These are phyloP conservation scores for Mesocentrotus franciscanus DNA, from an alignment of 53 echinoderm and acorn worm species.

Conservation along the genomic window DNA sequence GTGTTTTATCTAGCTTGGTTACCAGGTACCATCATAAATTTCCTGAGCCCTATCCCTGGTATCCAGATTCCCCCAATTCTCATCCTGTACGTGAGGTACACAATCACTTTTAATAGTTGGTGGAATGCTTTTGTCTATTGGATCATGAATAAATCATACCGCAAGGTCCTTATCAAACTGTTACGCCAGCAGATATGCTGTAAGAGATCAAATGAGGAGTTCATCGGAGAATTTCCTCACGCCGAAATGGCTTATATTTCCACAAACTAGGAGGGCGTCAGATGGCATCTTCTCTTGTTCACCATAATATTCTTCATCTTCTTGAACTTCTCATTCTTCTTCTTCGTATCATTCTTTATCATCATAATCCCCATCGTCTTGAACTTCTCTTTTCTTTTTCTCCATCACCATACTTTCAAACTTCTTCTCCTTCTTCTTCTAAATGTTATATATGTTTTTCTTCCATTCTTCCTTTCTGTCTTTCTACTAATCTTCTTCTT, in stretches of 20 bases:
- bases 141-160: constrained; percentile 57
- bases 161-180: background rate
- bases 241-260: background rate
- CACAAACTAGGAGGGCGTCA: background rate
- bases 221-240: background rate
- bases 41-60: background rate
- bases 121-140: constrained; percentile 44
- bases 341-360: too few species aligned
- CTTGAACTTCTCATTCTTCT: too few species aligned
- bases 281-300: background rate
- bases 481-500: too few species aligned
- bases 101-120: constrained; percentile 55
- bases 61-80: background rate
- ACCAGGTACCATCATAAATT: constrained; percentile 4
- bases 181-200: background rate
- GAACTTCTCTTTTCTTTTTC: too few species aligned
- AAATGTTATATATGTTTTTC: too few species aligned
- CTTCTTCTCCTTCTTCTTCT: too few species aligned
- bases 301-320: too few species aligned
- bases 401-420: too few species aligned
- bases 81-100: background rate
- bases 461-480: too few species aligned
- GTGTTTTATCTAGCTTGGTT: constrained; percentile 61
- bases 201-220: background rate
- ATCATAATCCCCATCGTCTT: too few species aligned